Evolutionary conservation across 2,888 invertebrate genomes (phyloP), one percentile per base, ranked within the genome.

Genomic region (Acleris literana): DNA sequence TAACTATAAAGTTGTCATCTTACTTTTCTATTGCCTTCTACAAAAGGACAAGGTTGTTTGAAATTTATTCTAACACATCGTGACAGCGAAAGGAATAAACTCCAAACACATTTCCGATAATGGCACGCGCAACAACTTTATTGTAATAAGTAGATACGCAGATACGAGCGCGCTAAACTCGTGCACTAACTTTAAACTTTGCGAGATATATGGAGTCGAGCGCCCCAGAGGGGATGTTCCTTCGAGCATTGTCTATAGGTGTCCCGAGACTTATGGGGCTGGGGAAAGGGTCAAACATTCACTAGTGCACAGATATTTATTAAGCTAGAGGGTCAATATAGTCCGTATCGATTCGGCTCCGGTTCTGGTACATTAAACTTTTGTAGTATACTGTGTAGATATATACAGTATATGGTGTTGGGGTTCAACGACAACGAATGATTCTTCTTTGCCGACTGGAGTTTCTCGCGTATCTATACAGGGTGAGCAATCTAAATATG

Each of bases 151-250:
- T 66, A 66, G 52, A 62, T 62, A 62, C 56, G 61, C 66, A 61
- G 61, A 66, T 66, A 57, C 60, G 65, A 56, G 43, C 25, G 18
- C 51, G 29, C 59, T 60, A 56, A 66, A 66, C 66, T 66, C 61
- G 1, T 57, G 61, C 66, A 66, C 66, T 66, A 62, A 66, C 56
- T 66, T 66, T 66, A 66, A 66, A 66, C 66, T 66, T 66, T 56
- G 39, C 20, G 66, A 56, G 61, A 62, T 62, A 62, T 62, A 66
- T 66, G 66, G 66, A 66, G 52, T 56, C 57, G 57, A n/a, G 56
- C 20, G 48, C 33, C 65, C 61, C 61, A 9, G 52, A 52, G 61
- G 66, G 18, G 61, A 62, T 57, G 52, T 57, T 62, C 66, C 61
- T 62, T n/a, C 56, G 66, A 46, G 66, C 56, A 18, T 66, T 62